Evolutionary conservation across 1,140 invertebrate genomes (phyloP).

Genomic region (Triops cancriformis): DNA sequence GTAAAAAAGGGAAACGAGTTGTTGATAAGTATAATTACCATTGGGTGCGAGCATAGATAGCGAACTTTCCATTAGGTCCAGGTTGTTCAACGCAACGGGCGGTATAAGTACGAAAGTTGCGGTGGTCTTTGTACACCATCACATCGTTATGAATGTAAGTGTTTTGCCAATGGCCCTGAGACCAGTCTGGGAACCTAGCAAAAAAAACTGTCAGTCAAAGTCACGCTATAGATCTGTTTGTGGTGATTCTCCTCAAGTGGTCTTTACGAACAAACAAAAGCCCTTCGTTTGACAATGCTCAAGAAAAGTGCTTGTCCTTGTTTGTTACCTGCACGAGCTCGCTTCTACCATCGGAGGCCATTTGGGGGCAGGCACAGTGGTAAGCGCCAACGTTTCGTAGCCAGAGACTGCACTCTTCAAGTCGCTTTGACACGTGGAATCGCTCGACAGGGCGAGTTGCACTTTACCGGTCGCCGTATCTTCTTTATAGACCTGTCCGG

Average conservation of each 20-base stretch:
- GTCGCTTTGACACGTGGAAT: slow-evolving; percentile 55
- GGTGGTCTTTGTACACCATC: slow-evolving; percentile 53
- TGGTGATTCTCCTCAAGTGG: not conserved
- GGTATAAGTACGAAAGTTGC: slow-evolving; percentile 55
- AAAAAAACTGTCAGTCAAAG: slow-evolving; percentile 25
- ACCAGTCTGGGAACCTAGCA: slow-evolving; percentile 54
- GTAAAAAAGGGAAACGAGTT: too few relatives aligned
- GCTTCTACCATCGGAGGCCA: slow-evolving; percentile 38
- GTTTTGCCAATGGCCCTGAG: slow-evolving; percentile 56
- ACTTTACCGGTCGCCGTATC: slow-evolving; percentile 49
- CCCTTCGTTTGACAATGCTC: not conserved
- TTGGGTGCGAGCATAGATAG: slow-evolving; percentile 47
- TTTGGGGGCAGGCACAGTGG: slow-evolving; percentile 34
- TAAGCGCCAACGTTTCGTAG: slow-evolving; percentile 51
- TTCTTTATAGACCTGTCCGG: slow-evolving; percentile 50
- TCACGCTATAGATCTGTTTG: not conserved
- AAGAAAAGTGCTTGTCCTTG: not conserved
- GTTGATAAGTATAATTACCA: slow-evolving; percentile 38
- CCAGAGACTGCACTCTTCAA: slow-evolving; percentile 50
- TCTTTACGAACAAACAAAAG: not conserved
- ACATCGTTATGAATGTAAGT: slow-evolving; percentile 50
- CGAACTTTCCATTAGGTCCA: slow-evolving; percentile 41
- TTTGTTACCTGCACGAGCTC: slow-evolving; percentile 37
- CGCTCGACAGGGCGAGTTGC: slow-evolving; percentile 55
- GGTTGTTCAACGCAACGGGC: slow-evolving; percentile 49